Base-by-base conservation (phyloP, 2,888 invertebrate genomes). In the Lycia hirtaria region DNA sequence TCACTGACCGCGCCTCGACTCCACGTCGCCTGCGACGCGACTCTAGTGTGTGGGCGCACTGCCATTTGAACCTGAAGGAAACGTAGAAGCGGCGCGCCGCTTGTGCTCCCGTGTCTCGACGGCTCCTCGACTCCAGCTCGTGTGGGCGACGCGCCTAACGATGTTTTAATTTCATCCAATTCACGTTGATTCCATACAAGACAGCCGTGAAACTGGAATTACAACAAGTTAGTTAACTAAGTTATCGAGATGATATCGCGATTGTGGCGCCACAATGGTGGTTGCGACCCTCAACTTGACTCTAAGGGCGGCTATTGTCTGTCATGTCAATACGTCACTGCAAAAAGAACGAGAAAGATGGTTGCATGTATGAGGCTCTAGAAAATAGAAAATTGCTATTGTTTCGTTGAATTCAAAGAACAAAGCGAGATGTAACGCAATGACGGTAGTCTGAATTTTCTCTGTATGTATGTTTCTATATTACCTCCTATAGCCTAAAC, bases 221-320 rank as follows among this genome's bases (percentile, higher is more conserved):
- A 28, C 26, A 26, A 28, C 17, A 43, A n/a, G 15, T 43, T 7
- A 40, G 24, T 24, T 12, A 14, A 40, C 2, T n/a, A 19, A 17
- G 1, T 26, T n/a, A 28, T 28, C 7, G 5, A 15, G 26, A 28
- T 28, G 10, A 40, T 10, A 43, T 43, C 15, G 15, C 17, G 15
- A 15, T 26, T 35, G 43, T 41, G 15, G 26, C n/a, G 30, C 28
- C 60, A 53, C 68, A 14, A 56, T 65, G 69, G 71, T 64, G 73
- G 68, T 68, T 69, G 38, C 44, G 70, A 75, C 74, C 72, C 62
- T 68, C 71, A 71, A 73, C 71, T 71, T 75, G 75, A 70, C 68
- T n/a, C 73, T 59, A 10, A 72, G 72, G 75, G 69, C 69, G 66
- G 30, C 60, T 60, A 68, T 71, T 71, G 65, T 55, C 56, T 62